These are phyloP conservation scores for Callosobruchus maculatus DNA, from an alignment of 2,888 invertebrate species.

Conservation along the genomic window DNA sequence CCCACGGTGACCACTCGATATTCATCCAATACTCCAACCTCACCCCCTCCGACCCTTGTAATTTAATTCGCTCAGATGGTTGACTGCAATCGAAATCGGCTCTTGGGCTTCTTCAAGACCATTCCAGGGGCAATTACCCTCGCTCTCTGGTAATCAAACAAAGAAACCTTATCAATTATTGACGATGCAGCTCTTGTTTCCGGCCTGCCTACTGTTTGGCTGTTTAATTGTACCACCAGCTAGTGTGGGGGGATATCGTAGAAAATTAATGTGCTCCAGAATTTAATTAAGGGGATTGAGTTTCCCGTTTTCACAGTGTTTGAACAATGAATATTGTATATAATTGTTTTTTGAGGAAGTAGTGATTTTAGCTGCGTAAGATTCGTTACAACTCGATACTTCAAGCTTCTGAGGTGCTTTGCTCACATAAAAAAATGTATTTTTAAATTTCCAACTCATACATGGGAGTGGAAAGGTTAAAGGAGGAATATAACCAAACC, in stretches of 20 bases:
- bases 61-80: background rate
- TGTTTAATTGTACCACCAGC: background rate
- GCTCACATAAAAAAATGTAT: too few relatives aligned
- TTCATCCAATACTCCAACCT: background rate
- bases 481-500: too few relatives aligned
- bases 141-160: conserved; percentile 1
- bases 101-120: background rate
- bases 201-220: background rate
- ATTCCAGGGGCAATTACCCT: background rate
- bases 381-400: too few relatives aligned
- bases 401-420: too few relatives aligned
- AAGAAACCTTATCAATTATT: conserved; percentile 2
- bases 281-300: background rate
- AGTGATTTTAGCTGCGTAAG: too few relatives aligned
- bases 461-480: too few relatives aligned
- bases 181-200: background rate
- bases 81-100: background rate
- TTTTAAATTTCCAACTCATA: too few relatives aligned
- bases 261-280: background rate
- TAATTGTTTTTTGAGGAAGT: too few relatives aligned
- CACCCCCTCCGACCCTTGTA: background rate
- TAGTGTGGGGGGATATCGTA: background rate
- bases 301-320: background rate
- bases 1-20: background rate
- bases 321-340: too few relatives aligned